Evolutionary conservation across 1,140 invertebrate genomes (phyloP), one percentile per base, ranked within the genome.

Genomic region (Aphelenchoides besseyi): DNA sequence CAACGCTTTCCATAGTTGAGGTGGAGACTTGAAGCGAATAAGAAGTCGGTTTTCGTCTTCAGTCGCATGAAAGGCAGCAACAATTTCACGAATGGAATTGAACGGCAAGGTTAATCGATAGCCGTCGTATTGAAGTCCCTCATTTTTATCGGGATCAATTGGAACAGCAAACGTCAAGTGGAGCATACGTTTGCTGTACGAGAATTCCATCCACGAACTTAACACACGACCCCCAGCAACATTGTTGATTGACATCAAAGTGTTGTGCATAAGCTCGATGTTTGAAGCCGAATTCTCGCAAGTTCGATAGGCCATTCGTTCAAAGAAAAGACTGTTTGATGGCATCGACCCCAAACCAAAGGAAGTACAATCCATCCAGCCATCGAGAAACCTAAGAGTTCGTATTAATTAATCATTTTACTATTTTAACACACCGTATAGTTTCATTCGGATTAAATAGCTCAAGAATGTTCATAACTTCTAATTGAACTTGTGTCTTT

Each of bases 81-180:
- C 41, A 1, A 61, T 61, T 36, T 61, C 59, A n/a, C 59, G n/a
- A 26, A 61, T 35, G 18, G 59, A 61, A 2, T 16, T n/a, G 1
- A 61, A 61, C 30, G 26, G 1, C 26, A 61, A 18, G 30, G 59
- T 61, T n/a, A 61, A 26, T 30, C 30, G n/a, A 26, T 61, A 61
- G 1, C 59, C 59, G 16, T 30, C 59, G 30, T 18, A 61, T n/a
- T 36, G n/a, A n/a, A 61, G 30, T 16, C 59, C 59, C 1, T n/a
- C 30, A 2, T 61, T 30, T 2, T 61, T 29, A n/a, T 18, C 18
- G 16, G n/a, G n/a, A 36, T 61, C 2, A n/a, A 61, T 30, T 1
- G 59, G 59, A 16, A 61, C 59, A 26, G 59, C 59, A 26, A 61
- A 61, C n/a, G 59, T 61, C 2, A 61, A n/a, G 30, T 61, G 59